Conservation (phyloP, 2,888 invertebrate species). For the Anagyrus pseudococci region DNA sequence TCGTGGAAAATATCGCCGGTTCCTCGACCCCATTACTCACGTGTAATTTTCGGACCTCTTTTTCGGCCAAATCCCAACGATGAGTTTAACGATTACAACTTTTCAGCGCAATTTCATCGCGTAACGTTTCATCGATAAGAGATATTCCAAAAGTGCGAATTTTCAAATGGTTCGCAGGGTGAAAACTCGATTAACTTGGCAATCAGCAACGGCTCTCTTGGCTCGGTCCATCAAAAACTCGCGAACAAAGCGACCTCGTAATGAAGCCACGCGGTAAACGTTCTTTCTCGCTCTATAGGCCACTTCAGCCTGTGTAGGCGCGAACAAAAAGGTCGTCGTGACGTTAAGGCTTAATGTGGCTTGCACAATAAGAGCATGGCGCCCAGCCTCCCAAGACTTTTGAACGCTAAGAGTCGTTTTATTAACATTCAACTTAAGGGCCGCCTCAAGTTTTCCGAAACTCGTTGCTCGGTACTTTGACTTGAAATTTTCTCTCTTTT, state of each 20-base stretch:
- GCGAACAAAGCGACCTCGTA: not conserved
- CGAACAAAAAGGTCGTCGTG: not conserved
- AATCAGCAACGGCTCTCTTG: too few relatives aligned
- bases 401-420: constrained; percentile 12
- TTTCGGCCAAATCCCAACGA: too few relatives aligned
- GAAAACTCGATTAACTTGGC: too few relatives aligned
- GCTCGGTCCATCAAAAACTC: not conserved
- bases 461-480: constrained; percentile 10
- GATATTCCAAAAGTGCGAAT: too few relatives aligned
- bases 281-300: not conserved
- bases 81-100: too few relatives aligned
- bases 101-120: too few relatives aligned
- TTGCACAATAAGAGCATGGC: not conserved
- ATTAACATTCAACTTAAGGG: constrained; percentile 23
- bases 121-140: too few relatives aligned
- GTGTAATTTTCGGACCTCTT: not conserved
- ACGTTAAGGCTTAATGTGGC: too few relatives aligned
- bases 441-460: constrained; percentile 11
- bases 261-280: not conserved
- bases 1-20: not conserved
- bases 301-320: too few relatives aligned
- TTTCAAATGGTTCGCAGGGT: not conserved
- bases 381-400: not conserved
- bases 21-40: not conserved
- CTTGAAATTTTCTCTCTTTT: constrained; percentile 1